Conservation (phyloP, 2,888 invertebrate genomes). For the Dynastes tityus region DNA sequence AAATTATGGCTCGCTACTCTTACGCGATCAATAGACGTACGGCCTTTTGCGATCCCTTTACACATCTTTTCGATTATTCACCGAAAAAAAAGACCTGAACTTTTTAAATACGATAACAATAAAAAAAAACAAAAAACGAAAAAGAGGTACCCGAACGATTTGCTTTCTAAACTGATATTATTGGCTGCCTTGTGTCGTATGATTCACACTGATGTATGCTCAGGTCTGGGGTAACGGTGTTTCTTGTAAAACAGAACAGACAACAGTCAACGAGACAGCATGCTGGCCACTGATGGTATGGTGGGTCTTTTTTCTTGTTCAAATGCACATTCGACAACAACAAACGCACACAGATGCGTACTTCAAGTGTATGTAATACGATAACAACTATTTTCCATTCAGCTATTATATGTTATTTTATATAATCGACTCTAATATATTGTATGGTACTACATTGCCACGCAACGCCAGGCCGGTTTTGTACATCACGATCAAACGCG, state of each 20-base stretch:
- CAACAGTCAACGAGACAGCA: slow-evolving; percentile 39
- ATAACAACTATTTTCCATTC: slow-evolving; percentile 45
- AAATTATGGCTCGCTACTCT: neutral
- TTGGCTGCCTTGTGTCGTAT: slow-evolving; percentile 58
- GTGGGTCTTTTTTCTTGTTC: slow-evolving; percentile 33
- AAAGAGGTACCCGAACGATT: slow-evolving; percentile 47
- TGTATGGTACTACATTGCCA: slow-evolving; percentile 18
- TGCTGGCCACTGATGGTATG: slow-evolving; percentile 33
- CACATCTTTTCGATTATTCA: neutral
- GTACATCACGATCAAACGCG: neutral
- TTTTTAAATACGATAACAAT: slow-evolving; percentile 3
- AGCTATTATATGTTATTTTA: slow-evolving; percentile 37
- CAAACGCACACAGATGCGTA: slow-evolving; percentile 29
- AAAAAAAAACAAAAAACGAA: slow-evolving; percentile 2
- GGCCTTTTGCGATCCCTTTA: neutral
- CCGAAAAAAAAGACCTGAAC: slow-evolving; percentile 10
- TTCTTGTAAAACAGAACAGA: slow-evolving; percentile 49
- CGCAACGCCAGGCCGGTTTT: slow-evolving; percentile 15
- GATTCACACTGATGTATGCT: slow-evolving; percentile 58
- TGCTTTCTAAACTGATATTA: slow-evolving; percentile 59
- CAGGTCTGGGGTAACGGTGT: slow-evolving; percentile 53
- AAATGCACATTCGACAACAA: slow-evolving; percentile 36
- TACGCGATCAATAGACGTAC: slow-evolving; percentile 10
- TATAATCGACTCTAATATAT: slow-evolving; percentile 32
- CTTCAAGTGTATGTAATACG: slow-evolving; percentile 32